Evolutionary conservation across 2,797 vertebrate genomes (phyloP).

Genomic region (Pelochelys cantorii): DNA sequence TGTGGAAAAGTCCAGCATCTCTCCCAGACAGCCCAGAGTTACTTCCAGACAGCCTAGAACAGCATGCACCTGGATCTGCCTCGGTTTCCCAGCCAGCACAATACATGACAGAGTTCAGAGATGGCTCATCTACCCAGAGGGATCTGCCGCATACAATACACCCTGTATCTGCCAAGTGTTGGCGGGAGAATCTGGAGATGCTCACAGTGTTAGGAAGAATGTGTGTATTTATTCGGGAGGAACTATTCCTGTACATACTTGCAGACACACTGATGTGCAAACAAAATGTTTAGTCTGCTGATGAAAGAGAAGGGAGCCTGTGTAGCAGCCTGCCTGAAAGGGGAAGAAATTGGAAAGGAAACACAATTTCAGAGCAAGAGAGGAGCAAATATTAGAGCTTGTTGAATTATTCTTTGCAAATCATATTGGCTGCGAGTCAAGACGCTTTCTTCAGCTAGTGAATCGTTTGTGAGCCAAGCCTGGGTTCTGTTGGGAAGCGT

Average conservation of each 20-base stretch:
- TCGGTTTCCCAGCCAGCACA: conserved; percentile 48
- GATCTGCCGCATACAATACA: conserved; percentile 56
- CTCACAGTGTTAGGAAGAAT: conserved; percentile 50
- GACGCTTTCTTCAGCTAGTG: conserved; percentile 20
- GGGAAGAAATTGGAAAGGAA: conserved; percentile 57
- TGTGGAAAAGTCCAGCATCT: not conserved
- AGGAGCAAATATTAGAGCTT: conserved; percentile 45
- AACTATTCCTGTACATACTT: conserved; percentile 64
- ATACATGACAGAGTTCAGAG: conserved; percentile 17
- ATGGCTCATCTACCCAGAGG: conserved; percentile 30
- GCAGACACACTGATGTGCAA: conserved; percentile 35
- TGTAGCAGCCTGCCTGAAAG: conserved; percentile 50
- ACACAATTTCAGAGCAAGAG: conserved; percentile 22
- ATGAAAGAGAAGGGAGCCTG: conserved; percentile 57
- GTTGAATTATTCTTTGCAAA: conserved; percentile 32
- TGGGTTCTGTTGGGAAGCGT: conserved; percentile 1
- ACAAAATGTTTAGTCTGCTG: conserved; percentile 56
- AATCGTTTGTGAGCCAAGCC: conserved; percentile 19
- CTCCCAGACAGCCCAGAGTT: not conserved
- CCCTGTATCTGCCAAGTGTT: conserved; percentile 43
- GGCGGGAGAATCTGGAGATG: conserved; percentile 20
- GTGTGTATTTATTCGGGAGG: conserved; percentile 40
- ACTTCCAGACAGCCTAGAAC: not conserved
- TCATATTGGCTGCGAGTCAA: conserved; percentile 12
- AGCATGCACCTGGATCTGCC: conserved; percentile 44